phyloP scores from a whole-genome alignment of 2,113 vertebrate genomes.

The Smithornis capensis region DNA sequence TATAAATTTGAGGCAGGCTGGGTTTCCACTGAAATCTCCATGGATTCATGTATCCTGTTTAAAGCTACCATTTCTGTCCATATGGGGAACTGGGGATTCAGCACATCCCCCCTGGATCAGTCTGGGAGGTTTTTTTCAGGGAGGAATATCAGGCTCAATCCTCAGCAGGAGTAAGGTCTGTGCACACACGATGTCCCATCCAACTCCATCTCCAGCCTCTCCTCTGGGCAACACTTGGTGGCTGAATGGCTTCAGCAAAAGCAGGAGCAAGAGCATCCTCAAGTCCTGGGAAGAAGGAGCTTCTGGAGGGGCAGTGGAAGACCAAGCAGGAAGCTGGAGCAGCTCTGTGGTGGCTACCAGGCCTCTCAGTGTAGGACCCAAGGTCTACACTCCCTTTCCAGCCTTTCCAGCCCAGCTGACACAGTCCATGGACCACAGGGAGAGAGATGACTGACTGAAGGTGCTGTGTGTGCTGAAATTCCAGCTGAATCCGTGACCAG shows the following conservation, averaged over 20 bases:
- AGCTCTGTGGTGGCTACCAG: background rate
- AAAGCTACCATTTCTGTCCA: background rate
- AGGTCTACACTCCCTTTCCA: background rate
- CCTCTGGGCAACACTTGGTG: background rate
- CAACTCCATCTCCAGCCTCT: background rate
- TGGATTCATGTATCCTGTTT: background rate
- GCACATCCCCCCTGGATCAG: background rate
- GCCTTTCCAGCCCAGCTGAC: background rate
- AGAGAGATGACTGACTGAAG: background rate
- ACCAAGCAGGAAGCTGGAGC: background rate
- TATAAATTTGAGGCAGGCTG: background rate
- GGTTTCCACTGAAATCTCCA: background rate
- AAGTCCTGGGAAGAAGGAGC: background rate
- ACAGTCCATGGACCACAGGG: background rate
- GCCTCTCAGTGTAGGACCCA: background rate
- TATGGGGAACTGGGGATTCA: background rate
- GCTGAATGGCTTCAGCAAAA: background rate
- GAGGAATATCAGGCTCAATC: background rate
- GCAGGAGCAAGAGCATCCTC: background rate
- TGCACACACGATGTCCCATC: background rate
- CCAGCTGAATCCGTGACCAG: background rate
- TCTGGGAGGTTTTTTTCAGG: background rate
- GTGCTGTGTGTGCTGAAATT: background rate
- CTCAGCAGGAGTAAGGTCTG: background rate
- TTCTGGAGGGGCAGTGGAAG: background rate